Evolutionary conservation across 2,888 invertebrate species (phyloP), one percentile per base, ranked within the genome.

Genomic region (Aleiodes alternator): DNA sequence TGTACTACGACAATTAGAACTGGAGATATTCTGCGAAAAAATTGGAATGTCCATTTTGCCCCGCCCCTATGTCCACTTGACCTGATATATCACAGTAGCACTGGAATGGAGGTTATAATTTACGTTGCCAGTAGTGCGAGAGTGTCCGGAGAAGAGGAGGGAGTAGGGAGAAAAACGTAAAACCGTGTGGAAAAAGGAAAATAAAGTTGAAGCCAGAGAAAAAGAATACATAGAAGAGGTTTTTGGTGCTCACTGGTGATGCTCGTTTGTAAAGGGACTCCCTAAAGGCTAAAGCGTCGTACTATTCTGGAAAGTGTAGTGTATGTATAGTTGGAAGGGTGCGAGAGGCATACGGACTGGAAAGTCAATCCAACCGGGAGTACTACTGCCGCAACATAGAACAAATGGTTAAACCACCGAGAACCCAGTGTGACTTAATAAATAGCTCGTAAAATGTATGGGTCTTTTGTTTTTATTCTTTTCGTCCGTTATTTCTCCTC

Each of bases 321-420:
- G 12, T 64, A 64, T 64, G 29, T 48, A 43, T 43, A 43, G 43
- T 43, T 43, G 9, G 43, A 11, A 3, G 43, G 11, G 43, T 43
- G 43, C 8, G 43, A 64, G 64, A 14, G 38, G 64, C 43, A 64
- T 64, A 64, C 64, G 64, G 43, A 43, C 64, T 43, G 64, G n/a
- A 64, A 64, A 64, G 64, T 64, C 64, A 48, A 64, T 68, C 68
- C 68, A 68, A 68, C 68, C 50, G 68, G 51, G 68, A 68, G 68
- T 51, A 68, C 51, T 68, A 51, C 29, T 64, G 43, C 53, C 68
- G 68, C 51, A 68, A 68, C 68, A 11, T 31, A 31, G 51, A 68
- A 68, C 51, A 68, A 68, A 68, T 51, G 68, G 68, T 64, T 64
- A 64, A 64, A 64, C 64, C 64, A 64, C 64, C 16, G 64, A 64